Conservation (phyloP, 2,888 invertebrate genomes). For the Priocnemis perturbator region DNA sequence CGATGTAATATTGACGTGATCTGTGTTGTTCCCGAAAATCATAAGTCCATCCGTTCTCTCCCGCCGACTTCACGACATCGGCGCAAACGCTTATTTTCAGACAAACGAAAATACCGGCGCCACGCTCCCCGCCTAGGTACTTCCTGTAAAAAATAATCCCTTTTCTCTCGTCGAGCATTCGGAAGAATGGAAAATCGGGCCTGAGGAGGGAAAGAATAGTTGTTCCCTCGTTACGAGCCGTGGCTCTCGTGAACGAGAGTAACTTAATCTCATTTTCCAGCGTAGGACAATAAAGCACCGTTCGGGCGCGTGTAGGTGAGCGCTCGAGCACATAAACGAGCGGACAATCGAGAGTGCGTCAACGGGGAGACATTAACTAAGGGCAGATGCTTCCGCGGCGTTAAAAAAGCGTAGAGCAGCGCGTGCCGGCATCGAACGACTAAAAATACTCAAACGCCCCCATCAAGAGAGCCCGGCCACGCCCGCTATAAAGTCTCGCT, state of each 20-base stretch:
- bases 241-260: constrained; percentile 47
- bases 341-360: constrained; percentile 25
- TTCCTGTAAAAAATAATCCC: too few species aligned
- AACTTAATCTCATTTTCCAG: constrained; percentile 59
- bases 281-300: constrained; percentile 59
- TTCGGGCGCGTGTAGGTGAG: neutral
- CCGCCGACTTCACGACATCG: too few species aligned
- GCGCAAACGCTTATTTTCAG: constrained; percentile 4
- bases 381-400: constrained; percentile 59
- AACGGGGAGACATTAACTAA: constrained; percentile 49
- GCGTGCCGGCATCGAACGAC: constrained; percentile 59
- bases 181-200: constrained; percentile 8
- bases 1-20: too few species aligned
- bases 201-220: constrained; percentile 6
- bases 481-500: constrained; percentile 68
- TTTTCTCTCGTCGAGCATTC: too few species aligned
- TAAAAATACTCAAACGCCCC: constrained; percentile 70
- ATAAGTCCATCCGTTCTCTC: too few species aligned
- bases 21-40: too few species aligned
- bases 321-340: constrained; percentile 17
- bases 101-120: too few species aligned
- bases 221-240: constrained; percentile 39
- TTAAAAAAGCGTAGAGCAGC: constrained; percentile 56
- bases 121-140: too few species aligned
- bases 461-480: constrained; percentile 62